Percentiles rank a stretch among this genome's conserved stretches.
Evolutionary conservation across 2,888 invertebrate species (phyloP).

Genomic region (Thymelicus lineola): DNA sequence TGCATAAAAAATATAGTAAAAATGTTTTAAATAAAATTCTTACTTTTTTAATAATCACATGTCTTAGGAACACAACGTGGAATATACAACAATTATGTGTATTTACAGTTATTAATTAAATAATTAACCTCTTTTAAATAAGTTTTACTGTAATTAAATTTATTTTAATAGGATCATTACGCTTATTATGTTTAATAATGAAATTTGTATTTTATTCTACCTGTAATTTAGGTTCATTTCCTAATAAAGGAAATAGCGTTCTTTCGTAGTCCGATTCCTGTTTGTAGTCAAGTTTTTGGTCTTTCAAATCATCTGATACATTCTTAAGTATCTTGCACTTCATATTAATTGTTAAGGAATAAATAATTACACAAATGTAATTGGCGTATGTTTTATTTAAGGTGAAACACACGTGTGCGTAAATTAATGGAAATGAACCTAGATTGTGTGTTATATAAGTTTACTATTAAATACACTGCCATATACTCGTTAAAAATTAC

Average conservation of each 20-base stretch:
- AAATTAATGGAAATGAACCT: conserved; percentile 13
- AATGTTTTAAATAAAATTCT: background rate
- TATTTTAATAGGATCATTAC: conserved; percentile 62
- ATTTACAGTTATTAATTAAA: background rate
- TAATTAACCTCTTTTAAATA: conserved; percentile 17
- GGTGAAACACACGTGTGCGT: too few relatives aligned
- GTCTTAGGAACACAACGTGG: background rate
- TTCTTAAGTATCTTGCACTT: too few relatives aligned
- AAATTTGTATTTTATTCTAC: conserved; percentile 25
- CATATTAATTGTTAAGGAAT: too few relatives aligned
- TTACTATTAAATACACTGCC: conserved; percentile 67
- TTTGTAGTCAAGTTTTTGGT: too few relatives aligned
- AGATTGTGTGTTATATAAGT: conserved; percentile 3
- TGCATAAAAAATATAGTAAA: background rate
- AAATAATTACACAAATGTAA: too few relatives aligned
- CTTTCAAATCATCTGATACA: too few relatives aligned
- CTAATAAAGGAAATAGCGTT: background rate
- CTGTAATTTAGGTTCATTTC: conserved; percentile 28
- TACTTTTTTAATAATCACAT: background rate
- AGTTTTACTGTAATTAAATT: conserved; percentile 38
- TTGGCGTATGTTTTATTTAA: too few relatives aligned
- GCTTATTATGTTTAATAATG: conserved; percentile 75
- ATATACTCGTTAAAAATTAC: conserved; percentile 52
- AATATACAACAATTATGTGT: background rate
- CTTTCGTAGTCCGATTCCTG: too few relatives aligned